Conservation (phyloP, 2,113 vertebrate genomes). For the Gobius niger region DNA sequence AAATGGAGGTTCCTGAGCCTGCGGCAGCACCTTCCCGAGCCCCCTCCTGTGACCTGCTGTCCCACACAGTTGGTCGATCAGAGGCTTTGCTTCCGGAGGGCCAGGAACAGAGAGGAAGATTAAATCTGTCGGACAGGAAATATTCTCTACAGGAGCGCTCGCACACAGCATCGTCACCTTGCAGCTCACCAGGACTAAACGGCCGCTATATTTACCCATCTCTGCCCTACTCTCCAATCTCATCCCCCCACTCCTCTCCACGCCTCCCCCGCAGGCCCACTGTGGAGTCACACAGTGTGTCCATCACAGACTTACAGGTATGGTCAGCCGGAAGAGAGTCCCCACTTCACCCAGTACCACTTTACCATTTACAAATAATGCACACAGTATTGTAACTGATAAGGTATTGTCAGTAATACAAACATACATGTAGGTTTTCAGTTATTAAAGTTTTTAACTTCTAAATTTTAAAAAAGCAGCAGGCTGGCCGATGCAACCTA, state of each 20-base stretch:
- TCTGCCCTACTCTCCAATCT: slow-evolving; percentile 86
- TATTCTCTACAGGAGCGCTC: slow-evolving; percentile 91
- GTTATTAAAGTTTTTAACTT: not conserved
- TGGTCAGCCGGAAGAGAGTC: slow-evolving; percentile 1
- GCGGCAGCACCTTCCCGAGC: slow-evolving; percentile 42
- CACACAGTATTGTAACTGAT: not conserved
- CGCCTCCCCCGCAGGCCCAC: slow-evolving; percentile 90
- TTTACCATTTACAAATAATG: not conserved
- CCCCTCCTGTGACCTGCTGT: slow-evolving; percentile 71
- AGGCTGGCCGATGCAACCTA: slow-evolving; percentile 41
- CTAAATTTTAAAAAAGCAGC: slow-evolving; percentile 46
- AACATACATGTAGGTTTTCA: not conserved
- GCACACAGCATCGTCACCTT: slow-evolving; percentile 71
- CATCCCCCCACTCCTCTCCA: slow-evolving; percentile 91
- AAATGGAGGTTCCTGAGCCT: slow-evolving; percentile 69
- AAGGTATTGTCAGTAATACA: not conserved
- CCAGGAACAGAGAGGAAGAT: slow-evolving; percentile 73
- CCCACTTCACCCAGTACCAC: not conserved
- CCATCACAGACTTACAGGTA: slow-evolving; percentile 95
- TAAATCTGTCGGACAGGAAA: slow-evolving; percentile 85
- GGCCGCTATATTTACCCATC: slow-evolving; percentile 86
- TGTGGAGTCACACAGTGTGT: slow-evolving; percentile 93
- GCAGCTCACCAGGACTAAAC: slow-evolving; percentile 67
- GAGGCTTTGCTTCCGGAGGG: slow-evolving; percentile 58
- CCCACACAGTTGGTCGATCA: slow-evolving; percentile 55